Evolutionary conservation across 2,888 invertebrate species (phyloP).

Genomic region (Ecliptopera silaceata): DNA sequence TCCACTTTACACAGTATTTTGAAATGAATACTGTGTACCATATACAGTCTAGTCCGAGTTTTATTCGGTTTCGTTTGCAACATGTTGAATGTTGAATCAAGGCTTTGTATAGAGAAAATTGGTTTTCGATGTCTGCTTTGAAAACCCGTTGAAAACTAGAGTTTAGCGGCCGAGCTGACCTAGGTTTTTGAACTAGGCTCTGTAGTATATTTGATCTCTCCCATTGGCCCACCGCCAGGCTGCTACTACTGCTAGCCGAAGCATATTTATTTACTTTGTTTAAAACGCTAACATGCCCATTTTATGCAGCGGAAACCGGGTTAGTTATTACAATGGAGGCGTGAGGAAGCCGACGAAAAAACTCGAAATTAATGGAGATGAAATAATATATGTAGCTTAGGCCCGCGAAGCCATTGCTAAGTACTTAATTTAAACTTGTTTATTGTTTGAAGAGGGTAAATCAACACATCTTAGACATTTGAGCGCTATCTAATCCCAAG

Average conservation of each 20-base stretch:
- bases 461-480: no score
- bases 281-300: constrained; percentile 27
- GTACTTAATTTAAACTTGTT: no score
- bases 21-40: no score
- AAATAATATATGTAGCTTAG: not conserved
- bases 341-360: constrained; percentile 13
- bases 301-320: constrained; percentile 22
- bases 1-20: no score
- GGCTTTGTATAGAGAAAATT: no score
- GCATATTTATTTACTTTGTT: constrained; percentile 33
- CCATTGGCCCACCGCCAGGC: constrained; percentile 11
- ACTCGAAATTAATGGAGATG: constrained; percentile 1
- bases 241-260: constrained; percentile 3
- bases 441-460: no score
- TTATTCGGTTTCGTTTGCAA: no score
- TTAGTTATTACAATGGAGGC: constrained; percentile 23
- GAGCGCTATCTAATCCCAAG: no score
- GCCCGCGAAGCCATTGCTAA: not conserved
- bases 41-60: no score
- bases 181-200: not conserved
- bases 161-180: not conserved
- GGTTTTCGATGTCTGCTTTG: no score
- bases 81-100: no score
- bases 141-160: no score
- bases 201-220: constrained; percentile 2